A percentile compares a stretch with the other conserved stretches of the same genome.
Conservation (phyloP, 2,888 invertebrate species). For the Cosmopolites sordidus region DNA sequence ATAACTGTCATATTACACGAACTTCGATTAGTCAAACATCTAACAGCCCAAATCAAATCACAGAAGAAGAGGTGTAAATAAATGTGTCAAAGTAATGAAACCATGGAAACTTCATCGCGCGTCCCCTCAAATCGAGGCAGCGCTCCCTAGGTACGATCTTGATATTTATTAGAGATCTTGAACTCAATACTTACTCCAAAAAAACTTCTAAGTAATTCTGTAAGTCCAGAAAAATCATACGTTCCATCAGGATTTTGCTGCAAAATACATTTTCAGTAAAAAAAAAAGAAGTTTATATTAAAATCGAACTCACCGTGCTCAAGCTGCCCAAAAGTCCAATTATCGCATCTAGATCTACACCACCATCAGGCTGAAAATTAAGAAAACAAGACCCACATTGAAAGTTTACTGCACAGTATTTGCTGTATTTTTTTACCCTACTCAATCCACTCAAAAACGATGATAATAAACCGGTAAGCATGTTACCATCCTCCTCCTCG, state of each 20-base stretch:
- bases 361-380: constrained; percentile 43
- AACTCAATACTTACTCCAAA: constrained; percentile 43
- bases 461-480: constrained; percentile 43
- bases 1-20: no score
- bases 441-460: constrained; percentile 47
- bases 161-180: no score
- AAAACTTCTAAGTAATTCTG: constrained; percentile 44
- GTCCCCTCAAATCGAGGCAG: not conserved
- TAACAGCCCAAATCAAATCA: no score
- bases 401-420: not conserved
- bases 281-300: not conserved
- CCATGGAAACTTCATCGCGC: not conserved
- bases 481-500: constrained; percentile 42
- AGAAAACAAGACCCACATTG: no score
- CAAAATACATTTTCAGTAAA: constrained; percentile 23
- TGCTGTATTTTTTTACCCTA: constrained; percentile 36
- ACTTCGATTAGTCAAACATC: no score
- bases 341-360: constrained; percentile 47
- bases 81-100: not conserved
- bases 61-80: no score
- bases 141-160: no score
- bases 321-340: constrained; percentile 45
- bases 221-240: constrained; percentile 45
- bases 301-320: constrained; percentile 41
- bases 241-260: constrained; percentile 47